phyloP scores from a whole-genome alignment of 2,113 vertebrate species.

The Muscicapa adusta region DNA sequence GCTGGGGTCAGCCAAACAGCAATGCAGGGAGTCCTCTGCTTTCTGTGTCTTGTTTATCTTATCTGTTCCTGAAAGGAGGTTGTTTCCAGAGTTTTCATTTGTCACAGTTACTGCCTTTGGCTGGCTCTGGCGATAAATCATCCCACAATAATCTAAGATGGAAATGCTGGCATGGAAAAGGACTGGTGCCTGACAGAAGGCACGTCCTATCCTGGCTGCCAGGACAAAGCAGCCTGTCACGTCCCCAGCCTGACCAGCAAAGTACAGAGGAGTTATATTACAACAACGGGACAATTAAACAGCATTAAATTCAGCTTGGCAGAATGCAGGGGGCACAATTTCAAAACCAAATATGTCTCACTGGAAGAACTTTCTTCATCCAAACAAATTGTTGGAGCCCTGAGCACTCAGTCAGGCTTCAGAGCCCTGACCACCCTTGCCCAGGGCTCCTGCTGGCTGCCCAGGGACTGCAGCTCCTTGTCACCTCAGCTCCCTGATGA shows the following conservation, averaged over 20 bases:
- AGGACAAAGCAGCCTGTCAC: not conserved
- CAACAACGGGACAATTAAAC: not conserved
- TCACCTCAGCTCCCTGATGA: not conserved
- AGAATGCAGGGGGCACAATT: not conserved
- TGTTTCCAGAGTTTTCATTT: slow-evolving; percentile 6
- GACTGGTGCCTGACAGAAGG: not conserved
- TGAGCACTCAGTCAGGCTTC: fast-evolving
- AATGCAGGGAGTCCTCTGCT: not conserved
- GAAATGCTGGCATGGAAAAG: not conserved
- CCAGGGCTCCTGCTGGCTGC: not conserved
- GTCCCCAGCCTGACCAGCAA: not conserved
- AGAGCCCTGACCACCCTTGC: fast-evolving
- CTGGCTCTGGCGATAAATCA: not conserved
- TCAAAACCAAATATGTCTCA: not conserved
- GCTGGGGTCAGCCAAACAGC: not conserved
- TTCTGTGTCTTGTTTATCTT: not conserved
- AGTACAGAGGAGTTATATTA: not conserved
- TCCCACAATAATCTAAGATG: not conserved
- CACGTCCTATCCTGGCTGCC: not conserved
- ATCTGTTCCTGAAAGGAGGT: not conserved
- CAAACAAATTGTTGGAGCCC: not conserved
- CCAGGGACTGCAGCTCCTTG: not conserved
- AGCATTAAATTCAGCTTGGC: not conserved
- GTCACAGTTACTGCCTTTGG: not conserved
- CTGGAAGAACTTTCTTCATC: not conserved